A percentile compares a stretch with the other conserved stretches of the same genome.
phyloP scores from a whole-genome alignment of 2,888 invertebrate genomes.

The Drosophila fungiperda region DNA sequence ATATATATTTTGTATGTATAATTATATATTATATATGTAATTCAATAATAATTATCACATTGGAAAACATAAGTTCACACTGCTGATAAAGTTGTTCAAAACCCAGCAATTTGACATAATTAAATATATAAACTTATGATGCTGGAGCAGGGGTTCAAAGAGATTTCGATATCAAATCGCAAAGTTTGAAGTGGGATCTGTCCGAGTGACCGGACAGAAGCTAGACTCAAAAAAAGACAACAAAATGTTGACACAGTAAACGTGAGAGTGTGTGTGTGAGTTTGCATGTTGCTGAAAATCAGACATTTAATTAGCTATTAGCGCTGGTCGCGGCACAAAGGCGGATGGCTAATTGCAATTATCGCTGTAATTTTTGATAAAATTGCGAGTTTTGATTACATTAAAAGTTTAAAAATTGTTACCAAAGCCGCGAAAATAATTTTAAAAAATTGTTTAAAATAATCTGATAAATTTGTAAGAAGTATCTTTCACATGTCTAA shows the following conservation, averaged over 20 bases:
- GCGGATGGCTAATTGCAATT: constrained; percentile 30
- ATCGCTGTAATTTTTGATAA: constrained; percentile 32
- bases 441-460: constrained; percentile 18
- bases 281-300: constrained; percentile 36
- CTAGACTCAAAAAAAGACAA: constrained; percentile 15
- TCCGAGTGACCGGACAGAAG: constrained; percentile 36
- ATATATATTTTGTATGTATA: too few relatives aligned
- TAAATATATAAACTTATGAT: constrained; percentile 59
- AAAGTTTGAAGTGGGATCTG: constrained; percentile 66
- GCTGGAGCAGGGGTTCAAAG: constrained; percentile 10
- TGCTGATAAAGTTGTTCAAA: constrained; percentile 17
- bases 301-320: constrained; percentile 76
- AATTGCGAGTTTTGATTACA: constrained; percentile 69
- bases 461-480: not conserved
- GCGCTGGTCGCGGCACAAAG: constrained; percentile 58
- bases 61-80: constrained; percentile 1
- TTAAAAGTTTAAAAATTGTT: constrained; percentile 73
- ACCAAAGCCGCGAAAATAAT: constrained; percentile 40
- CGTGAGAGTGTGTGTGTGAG: not conserved
- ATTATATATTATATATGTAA: not conserved
- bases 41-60: not conserved
- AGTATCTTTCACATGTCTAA: constrained; percentile 11
- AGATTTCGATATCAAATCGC: constrained; percentile 65
- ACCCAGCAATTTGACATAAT: constrained; percentile 36
- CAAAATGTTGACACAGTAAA: constrained; percentile 8